phyloP scores from a whole-genome alignment of 2,113 vertebrate genomes.

The Pionites leucogaster region DNA sequence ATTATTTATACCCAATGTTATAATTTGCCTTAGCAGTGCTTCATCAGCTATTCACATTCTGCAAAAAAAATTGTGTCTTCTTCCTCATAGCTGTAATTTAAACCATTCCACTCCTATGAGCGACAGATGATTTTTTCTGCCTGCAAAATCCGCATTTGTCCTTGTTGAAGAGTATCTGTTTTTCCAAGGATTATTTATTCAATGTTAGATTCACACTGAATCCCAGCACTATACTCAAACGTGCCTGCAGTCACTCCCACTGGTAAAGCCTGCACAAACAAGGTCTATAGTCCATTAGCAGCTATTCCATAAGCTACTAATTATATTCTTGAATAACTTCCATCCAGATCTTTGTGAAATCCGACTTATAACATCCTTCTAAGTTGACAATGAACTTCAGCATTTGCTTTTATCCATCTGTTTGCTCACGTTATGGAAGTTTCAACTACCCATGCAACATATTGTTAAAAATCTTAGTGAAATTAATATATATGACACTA shows the following conservation, averaged over 20 bases:
- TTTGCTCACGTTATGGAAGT: background rate
- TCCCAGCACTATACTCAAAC: background rate
- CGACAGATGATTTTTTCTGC: background rate
- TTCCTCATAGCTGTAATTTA: background rate
- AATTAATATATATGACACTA: background rate
- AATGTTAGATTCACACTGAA: background rate
- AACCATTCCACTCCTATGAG: background rate
- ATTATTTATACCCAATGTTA: background rate
- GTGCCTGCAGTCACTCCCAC: background rate
- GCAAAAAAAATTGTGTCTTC: background rate
- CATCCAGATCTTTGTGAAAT: background rate
- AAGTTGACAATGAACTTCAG: background rate
- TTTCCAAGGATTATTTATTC: background rate
- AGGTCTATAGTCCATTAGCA: background rate
- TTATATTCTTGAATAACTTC: background rate
- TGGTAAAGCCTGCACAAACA: background rate
- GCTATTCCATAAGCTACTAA: background rate
- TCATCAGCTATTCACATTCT: background rate
- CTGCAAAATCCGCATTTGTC: background rate
- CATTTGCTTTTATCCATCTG: background rate
- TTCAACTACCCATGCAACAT: background rate
- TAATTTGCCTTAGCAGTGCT: background rate
- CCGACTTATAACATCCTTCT: background rate
- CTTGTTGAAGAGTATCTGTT: background rate
- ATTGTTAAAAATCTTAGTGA: background rate